Percentiles rank a stretch among this genome's conserved stretches.
Evolutionary conservation across 2,888 invertebrate genomes (phyloP).

Genomic region (Rhopalosiphum nymphaeae): DNA sequence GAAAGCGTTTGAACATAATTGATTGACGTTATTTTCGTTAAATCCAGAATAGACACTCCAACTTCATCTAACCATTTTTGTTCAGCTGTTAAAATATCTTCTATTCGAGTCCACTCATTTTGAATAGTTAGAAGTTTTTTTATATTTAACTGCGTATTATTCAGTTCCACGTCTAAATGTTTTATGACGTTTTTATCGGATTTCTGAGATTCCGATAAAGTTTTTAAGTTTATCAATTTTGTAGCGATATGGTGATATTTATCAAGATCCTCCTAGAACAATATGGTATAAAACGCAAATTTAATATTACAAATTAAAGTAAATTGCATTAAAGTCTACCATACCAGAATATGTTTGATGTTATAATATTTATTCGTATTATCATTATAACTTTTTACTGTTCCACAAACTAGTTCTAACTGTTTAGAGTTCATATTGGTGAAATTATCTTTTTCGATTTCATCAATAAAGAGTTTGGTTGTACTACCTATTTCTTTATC

Average conservation of each 20-base stretch:
- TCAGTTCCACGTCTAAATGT: conserved; percentile 18
- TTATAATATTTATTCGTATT: conserved; percentile 26
- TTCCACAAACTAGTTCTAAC: neutral
- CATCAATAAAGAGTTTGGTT: neutral
- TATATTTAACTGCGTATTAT: neutral
- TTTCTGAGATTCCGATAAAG: conserved; percentile 34
- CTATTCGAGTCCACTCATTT: conserved; percentile 40
- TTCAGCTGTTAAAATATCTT: conserved; percentile 37
- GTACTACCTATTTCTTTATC: conserved; percentile 25
- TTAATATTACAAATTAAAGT: neutral
- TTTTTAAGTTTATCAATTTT: neutral
- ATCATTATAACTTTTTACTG: neutral
- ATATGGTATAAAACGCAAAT: neutral
- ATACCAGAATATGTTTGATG: conserved; percentile 51
- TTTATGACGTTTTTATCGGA: conserved; percentile 24
- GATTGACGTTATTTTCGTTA: conserved; percentile 27
- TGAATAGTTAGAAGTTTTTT: conserved; percentile 31
- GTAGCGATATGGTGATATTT: neutral
- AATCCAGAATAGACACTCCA: conserved; percentile 16
- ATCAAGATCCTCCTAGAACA: conserved; percentile 48
- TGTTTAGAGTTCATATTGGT: neutral
- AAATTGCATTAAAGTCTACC: neutral
- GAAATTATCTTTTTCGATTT: conserved; percentile 31
- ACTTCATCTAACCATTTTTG: conserved; percentile 49
- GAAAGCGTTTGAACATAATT: conserved; percentile 28